Evolutionary conservation across 2,888 invertebrate genomes (phyloP).

Genomic region (Eupeodes luniger): DNA sequence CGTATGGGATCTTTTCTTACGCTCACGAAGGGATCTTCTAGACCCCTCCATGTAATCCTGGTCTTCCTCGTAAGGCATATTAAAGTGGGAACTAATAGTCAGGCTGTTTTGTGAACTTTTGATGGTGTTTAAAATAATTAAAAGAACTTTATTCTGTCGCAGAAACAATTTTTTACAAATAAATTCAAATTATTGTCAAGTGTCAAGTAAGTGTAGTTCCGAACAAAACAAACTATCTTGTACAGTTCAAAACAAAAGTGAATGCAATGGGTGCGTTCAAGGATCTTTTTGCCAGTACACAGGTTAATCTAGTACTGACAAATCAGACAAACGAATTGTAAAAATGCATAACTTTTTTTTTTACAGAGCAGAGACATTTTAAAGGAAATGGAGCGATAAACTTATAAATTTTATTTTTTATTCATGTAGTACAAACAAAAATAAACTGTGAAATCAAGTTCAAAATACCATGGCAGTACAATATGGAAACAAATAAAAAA

Average conservation of each 20-base stretch:
- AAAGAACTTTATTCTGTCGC: not conserved
- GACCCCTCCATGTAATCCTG: constrained; percentile 65
- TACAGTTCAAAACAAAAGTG: not conserved
- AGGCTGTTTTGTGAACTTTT: constrained; percentile 18
- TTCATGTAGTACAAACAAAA: too few relatives aligned
- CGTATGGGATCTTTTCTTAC: constrained; percentile 78
- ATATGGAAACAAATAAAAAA: too few relatives aligned
- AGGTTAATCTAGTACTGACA: too few relatives aligned
- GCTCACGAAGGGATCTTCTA: constrained; percentile 78
- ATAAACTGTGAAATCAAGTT: too few relatives aligned
- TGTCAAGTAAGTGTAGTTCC: not conserved
- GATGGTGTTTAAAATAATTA: not conserved
- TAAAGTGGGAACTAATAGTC: constrained; percentile 48
- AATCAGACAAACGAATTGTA: too few relatives aligned
- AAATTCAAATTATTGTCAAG: not conserved
- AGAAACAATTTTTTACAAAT: not conserved
- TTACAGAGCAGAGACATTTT: too few relatives aligned
- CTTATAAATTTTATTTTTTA: too few relatives aligned
- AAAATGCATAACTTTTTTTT: too few relatives aligned
- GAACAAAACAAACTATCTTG: not conserved
- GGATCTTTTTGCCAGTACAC: not conserved
- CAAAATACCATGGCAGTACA: too few relatives aligned
- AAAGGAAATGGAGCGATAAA: too few relatives aligned
- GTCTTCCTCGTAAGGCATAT: constrained; percentile 77
- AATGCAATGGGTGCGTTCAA: not conserved